Evolutionary conservation across 2,113 vertebrate species (phyloP).

Genomic region (Pardalotus punctatus): DNA sequence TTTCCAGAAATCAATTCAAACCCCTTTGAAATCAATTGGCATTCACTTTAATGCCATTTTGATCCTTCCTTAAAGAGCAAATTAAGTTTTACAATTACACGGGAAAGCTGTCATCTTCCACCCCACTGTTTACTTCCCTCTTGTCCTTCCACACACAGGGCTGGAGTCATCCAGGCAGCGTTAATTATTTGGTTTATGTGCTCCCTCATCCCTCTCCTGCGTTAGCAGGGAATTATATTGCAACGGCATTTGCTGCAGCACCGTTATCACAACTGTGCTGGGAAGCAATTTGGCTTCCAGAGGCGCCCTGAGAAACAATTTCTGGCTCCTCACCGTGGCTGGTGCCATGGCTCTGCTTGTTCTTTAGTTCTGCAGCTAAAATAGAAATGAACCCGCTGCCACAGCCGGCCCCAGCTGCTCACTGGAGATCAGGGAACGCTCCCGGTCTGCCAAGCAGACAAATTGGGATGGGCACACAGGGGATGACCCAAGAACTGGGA

Average conservation of each 20-base stretch:
- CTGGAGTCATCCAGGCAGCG: not conserved
- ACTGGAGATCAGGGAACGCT: not conserved
- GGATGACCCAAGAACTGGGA: not conserved
- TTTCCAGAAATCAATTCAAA: not conserved
- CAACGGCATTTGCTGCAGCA: slow-evolving; percentile 1
- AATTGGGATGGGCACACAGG: not conserved
- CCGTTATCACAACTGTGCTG: not conserved
- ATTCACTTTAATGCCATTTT: not conserved
- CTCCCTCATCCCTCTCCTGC: not conserved
- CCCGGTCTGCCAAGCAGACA: slow-evolving; percentile 8
- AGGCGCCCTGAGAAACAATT: not conserved
- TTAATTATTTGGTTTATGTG: not conserved
- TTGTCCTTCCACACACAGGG: not conserved
- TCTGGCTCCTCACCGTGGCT: not conserved
- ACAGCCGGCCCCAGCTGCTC: not conserved
- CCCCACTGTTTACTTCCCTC: not conserved
- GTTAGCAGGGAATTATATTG: not conserved
- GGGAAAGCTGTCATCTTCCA: not conserved
- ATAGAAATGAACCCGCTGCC: fast-evolving
- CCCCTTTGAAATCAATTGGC: not conserved
- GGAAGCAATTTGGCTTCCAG: slow-evolving; percentile 35
- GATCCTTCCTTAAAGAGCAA: not conserved
- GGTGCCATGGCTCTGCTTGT: not conserved
- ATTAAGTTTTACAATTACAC: not conserved
- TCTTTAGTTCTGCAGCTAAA: slow-evolving; percentile 16